phyloP scores from a whole-genome alignment of 2,113 vertebrate species.

The Myxocyprinus asiaticus region DNA sequence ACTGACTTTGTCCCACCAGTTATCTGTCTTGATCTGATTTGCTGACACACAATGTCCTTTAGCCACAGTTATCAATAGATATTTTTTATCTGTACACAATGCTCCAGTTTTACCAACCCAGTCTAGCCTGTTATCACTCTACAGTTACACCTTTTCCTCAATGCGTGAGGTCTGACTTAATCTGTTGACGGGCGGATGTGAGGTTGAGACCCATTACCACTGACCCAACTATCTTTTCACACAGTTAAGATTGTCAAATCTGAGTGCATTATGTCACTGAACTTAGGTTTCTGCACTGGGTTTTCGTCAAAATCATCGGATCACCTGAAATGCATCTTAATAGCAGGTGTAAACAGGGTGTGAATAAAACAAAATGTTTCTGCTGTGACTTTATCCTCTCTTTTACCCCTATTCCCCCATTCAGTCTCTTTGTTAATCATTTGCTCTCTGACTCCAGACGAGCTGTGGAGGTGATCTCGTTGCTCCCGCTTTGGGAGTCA shows the following conservation, averaged over 20 bases:
- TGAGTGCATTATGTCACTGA: too few relatives aligned
- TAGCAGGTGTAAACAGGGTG: too few relatives aligned
- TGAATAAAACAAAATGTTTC: too few relatives aligned
- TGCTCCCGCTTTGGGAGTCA: conserved; percentile 1
- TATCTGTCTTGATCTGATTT: neutral
- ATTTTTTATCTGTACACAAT: neutral
- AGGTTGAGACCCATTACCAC: neutral
- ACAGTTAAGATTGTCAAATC: too few relatives aligned
- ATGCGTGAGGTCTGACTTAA: neutral
- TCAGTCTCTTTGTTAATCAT: neutral
- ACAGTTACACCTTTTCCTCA: neutral
- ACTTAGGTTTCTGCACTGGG: too few relatives aligned
- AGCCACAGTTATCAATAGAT: neutral
- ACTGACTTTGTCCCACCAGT: neutral
- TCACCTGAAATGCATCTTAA: too few relatives aligned
- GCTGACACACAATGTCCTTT: neutral
- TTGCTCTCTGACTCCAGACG: neutral
- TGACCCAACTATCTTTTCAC: too few relatives aligned
- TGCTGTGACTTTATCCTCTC: too few relatives aligned
- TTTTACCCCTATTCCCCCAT: neutral
- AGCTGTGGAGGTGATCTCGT: neutral
- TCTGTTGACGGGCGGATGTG: neutral
- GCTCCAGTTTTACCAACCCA: neutral
- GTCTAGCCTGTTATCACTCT: neutral
- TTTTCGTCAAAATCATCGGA: too few relatives aligned